A percentile compares a stretch with the other conserved stretches of the same genome.
Conservation (phyloP, 2,888 invertebrate genomes). For the Meiosimyza decipiens region DNA sequence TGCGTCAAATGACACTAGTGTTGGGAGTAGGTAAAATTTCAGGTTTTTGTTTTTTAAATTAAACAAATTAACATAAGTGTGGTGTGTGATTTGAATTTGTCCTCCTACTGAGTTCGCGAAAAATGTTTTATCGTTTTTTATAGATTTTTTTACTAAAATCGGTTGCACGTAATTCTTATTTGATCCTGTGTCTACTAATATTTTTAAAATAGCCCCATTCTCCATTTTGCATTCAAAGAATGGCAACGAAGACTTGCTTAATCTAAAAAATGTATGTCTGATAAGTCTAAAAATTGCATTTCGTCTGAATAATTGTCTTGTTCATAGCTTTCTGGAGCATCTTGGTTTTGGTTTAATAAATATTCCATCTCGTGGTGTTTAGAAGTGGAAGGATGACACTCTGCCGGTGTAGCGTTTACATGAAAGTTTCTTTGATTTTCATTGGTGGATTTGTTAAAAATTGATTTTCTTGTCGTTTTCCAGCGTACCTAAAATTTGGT, state of each 20-base stretch:
- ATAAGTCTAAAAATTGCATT: background rate
- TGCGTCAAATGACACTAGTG: background rate
- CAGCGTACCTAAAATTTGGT: too few relatives aligned
- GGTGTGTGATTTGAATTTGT: conserved; percentile 10
- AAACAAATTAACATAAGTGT: background rate
- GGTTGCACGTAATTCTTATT: conserved; percentile 6
- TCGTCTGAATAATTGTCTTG: too few relatives aligned
- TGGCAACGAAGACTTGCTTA: conserved; percentile 13
- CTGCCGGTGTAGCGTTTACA: too few relatives aligned
- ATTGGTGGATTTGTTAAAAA: too few relatives aligned
- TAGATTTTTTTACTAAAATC: background rate
- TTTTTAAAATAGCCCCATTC: background rate
- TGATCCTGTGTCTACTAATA: conserved; percentile 3
- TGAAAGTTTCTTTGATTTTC: too few relatives aligned
- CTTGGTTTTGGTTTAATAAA: too few relatives aligned
- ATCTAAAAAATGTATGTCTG: conserved; percentile 7
- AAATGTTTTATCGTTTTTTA: background rate
- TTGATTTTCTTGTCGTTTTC: too few relatives aligned
- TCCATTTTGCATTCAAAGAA: background rate
- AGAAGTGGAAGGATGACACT: too few relatives aligned
- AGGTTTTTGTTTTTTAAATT: background rate
- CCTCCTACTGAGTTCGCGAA: background rate
- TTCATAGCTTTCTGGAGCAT: too few relatives aligned
- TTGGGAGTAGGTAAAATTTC: conserved; percentile 1
- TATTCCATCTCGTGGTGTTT: too few relatives aligned